A percentile compares a stretch with the other conserved stretches of the same genome.
Conservation (phyloP, 2,113 vertebrate genomes). For the Strix uralensis region DNA sequence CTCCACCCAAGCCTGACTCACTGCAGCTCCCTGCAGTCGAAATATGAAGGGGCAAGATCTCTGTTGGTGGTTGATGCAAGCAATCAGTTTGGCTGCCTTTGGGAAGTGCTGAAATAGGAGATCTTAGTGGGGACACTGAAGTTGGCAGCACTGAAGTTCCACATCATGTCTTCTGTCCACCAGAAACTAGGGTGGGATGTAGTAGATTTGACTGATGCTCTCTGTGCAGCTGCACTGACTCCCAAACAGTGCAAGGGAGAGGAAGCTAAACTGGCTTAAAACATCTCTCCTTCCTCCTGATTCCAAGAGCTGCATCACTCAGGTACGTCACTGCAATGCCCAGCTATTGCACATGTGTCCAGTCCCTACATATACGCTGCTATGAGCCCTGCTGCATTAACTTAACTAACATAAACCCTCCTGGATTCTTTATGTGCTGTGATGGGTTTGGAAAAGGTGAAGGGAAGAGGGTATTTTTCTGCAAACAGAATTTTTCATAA, state of each 20-base stretch:
- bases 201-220: not conserved
- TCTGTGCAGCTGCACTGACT: not conserved
- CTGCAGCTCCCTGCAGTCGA: not conserved
- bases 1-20: slow-evolving; percentile 60
- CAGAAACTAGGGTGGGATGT: not conserved
- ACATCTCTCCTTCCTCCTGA: not conserved
- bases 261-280: not conserved
- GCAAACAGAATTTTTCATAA: not conserved
- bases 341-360: accelerated
- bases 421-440: not conserved
- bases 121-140: not conserved
- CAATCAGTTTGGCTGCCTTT: not conserved
- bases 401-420: not conserved
- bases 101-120: not conserved
- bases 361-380: not conserved
- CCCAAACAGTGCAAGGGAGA: not conserved
- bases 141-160: not conserved
- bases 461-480: not conserved
- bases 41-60: not conserved
- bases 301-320: not conserved
- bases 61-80: not conserved
- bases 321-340: not conserved
- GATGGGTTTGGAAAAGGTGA: not conserved
- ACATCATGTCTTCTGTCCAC: not conserved
- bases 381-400: not conserved